phyloP scores from a whole-genome alignment of 2,888 invertebrate genomes.

The Rhagonycha lutea region DNA sequence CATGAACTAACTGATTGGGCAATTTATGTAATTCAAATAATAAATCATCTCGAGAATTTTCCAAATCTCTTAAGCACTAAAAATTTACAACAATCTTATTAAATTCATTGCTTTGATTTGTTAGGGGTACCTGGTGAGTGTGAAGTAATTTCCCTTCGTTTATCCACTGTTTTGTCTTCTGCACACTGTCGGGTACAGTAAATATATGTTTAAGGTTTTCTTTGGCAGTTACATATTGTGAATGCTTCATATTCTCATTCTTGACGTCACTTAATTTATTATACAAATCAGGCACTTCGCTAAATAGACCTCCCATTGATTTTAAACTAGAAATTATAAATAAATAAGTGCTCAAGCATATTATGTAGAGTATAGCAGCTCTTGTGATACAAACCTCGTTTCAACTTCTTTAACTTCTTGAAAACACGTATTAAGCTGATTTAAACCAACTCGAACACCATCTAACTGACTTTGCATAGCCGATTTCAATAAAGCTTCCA shows the following conservation, averaged over 20 bases:
- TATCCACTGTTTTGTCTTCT: constrained; percentile 91
- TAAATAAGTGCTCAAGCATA: not conserved
- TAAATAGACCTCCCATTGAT: constrained; percentile 75
- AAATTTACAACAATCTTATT: constrained; percentile 30
- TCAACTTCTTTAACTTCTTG: constrained; percentile 80
- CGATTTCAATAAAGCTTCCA: constrained; percentile 95
- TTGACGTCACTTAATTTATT: constrained; percentile 82
- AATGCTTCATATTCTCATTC: constrained; percentile 92
- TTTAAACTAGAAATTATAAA: constrained; percentile 64
- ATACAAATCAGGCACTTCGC: constrained; percentile 77
- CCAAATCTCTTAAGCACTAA: constrained; percentile 89
- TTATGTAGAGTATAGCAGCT: not conserved
- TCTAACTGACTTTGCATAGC: constrained; percentile 98
- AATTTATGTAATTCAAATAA: constrained; percentile 92
- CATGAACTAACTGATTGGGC: constrained; percentile 87
- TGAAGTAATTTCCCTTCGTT: constrained; percentile 92
- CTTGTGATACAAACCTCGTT: constrained; percentile 53
- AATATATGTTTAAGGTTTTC: constrained; percentile 98
- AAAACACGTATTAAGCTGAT: constrained; percentile 84
- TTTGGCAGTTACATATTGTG: constrained; percentile 96
- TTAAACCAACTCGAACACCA: constrained; percentile 91
- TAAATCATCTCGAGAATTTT: constrained; percentile 94
- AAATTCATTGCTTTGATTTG: not conserved
- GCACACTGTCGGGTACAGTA: constrained; percentile 94
- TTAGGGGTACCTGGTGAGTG: constrained; percentile 76